A percentile compares a stretch with the other conserved stretches of the same genome.
These are phyloP conservation scores for Drosophila asahinai DNA, from an alignment of 1,140 invertebrate genomes.

Conservation along the genomic window DNA sequence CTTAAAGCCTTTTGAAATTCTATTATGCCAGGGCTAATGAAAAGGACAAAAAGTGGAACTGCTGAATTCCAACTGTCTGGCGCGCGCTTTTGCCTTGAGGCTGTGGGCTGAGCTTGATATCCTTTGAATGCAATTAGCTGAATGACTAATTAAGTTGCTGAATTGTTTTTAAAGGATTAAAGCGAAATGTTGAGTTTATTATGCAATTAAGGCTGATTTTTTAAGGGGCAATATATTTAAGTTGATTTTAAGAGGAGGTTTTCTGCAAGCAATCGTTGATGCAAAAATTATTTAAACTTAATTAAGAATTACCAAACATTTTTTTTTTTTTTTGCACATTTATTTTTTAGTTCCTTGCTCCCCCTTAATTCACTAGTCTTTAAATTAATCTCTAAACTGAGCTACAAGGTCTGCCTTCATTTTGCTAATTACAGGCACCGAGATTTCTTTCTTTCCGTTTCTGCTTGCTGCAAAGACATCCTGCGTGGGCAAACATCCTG, in stretches of 20 bases:
- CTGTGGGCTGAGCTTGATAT: conserved; percentile 42
- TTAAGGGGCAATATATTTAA: too few relatives aligned
- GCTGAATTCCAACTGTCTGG: conserved; percentile 45
- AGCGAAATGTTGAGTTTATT: conserved; percentile 3
- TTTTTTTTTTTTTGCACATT: too few relatives aligned
- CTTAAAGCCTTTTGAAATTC: conserved; percentile 71
- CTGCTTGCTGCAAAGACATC: conserved; percentile 28
- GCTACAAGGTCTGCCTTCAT: conserved; percentile 1
- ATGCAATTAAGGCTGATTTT: conserved; percentile 1
- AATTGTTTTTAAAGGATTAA: conserved; percentile 28
- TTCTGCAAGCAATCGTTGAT: too few relatives aligned
- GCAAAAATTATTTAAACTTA: too few relatives aligned
- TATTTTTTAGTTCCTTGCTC: too few relatives aligned
- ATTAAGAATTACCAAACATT: too few relatives aligned
- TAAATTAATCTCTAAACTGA: conserved; percentile 2
- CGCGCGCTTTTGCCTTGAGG: conserved; percentile 18
- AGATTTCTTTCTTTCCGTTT: conserved; percentile 32
- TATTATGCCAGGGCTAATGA: conserved; percentile 63
- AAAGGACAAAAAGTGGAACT: conserved; percentile 43
- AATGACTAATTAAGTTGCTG: conserved; percentile 39
- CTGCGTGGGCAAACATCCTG: conserved; percentile 44
- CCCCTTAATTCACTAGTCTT: not conserved
- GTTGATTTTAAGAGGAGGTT: not conserved
- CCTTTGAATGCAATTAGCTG: conserved; percentile 46
- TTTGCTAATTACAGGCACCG: conserved; percentile 31